Conservation (phyloP, 2,113 vertebrate species). For the Rattus rattus region DNA sequence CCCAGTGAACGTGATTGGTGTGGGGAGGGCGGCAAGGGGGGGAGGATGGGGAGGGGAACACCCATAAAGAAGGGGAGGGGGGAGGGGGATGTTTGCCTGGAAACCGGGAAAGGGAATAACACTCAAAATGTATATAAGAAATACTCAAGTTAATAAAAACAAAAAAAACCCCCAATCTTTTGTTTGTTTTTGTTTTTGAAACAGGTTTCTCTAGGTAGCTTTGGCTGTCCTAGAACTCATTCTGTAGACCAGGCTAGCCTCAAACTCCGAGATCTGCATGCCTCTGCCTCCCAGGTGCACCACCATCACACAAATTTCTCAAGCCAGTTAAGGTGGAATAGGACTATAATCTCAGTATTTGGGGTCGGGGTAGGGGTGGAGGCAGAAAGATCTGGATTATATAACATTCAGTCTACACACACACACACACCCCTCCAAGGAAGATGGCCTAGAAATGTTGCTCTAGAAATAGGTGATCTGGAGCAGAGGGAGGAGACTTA, state of each 20-base stretch:
- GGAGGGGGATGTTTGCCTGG: too few relatives aligned
- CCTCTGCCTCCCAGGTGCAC: neutral
- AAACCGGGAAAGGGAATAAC: too few relatives aligned
- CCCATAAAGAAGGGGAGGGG: too few relatives aligned
- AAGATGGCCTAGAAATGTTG: neutral
- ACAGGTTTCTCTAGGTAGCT: neutral
- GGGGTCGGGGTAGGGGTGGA: neutral
- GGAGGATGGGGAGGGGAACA: too few relatives aligned
- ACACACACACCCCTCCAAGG: neutral
- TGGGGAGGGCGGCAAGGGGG: too few relatives aligned
- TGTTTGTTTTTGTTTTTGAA: neutral
- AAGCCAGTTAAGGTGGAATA: neutral
- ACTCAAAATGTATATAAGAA: too few relatives aligned
- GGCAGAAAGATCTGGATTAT: neutral
- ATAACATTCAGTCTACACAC: neutral
- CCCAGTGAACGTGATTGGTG: too few relatives aligned
- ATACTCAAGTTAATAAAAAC: too few relatives aligned
- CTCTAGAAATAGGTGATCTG: neutral
- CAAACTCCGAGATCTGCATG: neutral
- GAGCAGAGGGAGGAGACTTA: neutral
- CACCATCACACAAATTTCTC: neutral
- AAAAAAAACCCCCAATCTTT: too few relatives aligned
- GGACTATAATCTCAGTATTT: neutral
- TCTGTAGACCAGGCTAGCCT: neutral
- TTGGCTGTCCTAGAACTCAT: neutral